Evolutionary conservation across 2,888 invertebrate species (phyloP).

Genomic region (Callyntrura sp.): DNA sequence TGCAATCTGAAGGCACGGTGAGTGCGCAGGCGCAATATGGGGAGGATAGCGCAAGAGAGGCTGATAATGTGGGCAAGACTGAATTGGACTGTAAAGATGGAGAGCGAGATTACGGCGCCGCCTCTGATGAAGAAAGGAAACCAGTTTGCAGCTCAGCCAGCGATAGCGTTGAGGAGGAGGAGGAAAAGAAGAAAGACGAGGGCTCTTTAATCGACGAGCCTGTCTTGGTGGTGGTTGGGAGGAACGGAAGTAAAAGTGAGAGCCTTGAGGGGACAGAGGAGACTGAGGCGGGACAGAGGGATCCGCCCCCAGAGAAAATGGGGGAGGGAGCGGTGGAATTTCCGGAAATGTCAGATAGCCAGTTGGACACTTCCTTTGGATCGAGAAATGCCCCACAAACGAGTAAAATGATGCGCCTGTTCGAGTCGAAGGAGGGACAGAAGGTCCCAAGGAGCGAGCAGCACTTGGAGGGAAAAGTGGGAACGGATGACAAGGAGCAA

Average conservation of each 20-base stretch:
- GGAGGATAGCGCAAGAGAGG: no score
- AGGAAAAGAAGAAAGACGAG: slow-evolving; percentile 33
- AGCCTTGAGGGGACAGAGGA: neutral
- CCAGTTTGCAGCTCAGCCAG: slow-evolving; percentile 68
- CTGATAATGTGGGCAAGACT: slow-evolving; percentile 53
- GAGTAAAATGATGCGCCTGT: neutral
- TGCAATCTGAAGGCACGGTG: slow-evolving; percentile 43
- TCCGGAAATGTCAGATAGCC: slow-evolving; percentile 34
- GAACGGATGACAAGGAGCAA: neutral
- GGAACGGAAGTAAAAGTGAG: neutral
- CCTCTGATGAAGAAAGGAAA: slow-evolving; percentile 56
- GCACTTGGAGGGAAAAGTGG: no score
- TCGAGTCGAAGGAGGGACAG: no score
- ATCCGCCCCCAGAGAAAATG: neutral
- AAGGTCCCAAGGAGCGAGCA: no score
- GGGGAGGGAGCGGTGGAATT: slow-evolving; percentile 10
- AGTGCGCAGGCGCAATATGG: slow-evolving; percentile 38
- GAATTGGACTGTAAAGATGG: slow-evolving; percentile 77
- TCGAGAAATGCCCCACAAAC: neutral
- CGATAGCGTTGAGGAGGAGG: neutral
- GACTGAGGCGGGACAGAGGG: neutral
- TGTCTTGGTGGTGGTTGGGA: neutral
- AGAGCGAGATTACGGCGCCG: slow-evolving; percentile 2
- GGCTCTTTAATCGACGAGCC: no score
- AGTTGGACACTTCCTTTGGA: slow-evolving; percentile 22